Conservation (phyloP, 2,113 vertebrate genomes). For the Spheniscus mendiculus region DNA sequence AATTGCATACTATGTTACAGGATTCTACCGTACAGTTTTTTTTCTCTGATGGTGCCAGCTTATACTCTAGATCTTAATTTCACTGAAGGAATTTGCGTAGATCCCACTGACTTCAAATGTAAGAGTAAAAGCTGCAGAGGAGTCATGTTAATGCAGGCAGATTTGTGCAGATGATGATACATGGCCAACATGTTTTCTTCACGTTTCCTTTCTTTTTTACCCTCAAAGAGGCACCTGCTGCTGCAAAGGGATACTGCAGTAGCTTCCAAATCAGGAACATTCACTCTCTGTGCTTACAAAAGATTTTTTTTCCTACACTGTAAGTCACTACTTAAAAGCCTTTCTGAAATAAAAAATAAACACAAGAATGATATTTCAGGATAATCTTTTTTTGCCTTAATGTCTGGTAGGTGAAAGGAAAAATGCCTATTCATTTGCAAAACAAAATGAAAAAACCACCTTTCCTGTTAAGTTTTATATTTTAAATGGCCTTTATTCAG, state of each 20-base stretch:
- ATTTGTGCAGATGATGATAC: constrained; percentile 15
- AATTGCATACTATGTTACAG: background rate
- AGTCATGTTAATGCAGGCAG: background rate
- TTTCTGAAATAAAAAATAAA: constrained; percentile 26
- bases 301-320: background rate
- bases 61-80: constrained; percentile 14
- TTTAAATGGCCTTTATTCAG: background rate
- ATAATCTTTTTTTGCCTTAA: background rate
- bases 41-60: background rate
- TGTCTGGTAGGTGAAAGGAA: background rate
- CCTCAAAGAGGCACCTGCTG: constrained; percentile 40
- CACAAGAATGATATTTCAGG: background rate
- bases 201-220: background rate
- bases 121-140: constrained; percentile 8
- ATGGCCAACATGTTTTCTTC: constrained; percentile 20
- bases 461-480: constrained; percentile 7
- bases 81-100: constrained; percentile 1
- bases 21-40: background rate
- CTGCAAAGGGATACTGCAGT: constrained; percentile 17
- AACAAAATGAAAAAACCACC: background rate
- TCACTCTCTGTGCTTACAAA: background rate
- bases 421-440: background rate
- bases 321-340: background rate
- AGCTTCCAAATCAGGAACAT: background rate
- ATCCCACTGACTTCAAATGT: constrained; percentile 17